Base-by-base conservation (phyloP, 2,888 invertebrate genomes). In the Automeris io region DNA sequence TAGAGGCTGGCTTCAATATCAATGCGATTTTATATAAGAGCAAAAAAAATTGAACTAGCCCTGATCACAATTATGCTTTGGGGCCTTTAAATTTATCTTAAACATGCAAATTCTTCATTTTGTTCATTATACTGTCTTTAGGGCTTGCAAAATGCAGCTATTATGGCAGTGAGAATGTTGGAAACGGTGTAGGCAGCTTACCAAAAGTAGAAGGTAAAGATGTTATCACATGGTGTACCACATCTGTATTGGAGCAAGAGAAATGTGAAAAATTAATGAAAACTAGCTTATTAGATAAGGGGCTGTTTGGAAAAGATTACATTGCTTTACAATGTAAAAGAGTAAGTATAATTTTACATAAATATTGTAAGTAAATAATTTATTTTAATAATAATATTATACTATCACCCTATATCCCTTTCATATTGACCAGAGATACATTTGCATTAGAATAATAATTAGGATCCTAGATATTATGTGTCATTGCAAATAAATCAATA, bases 181-280 rank as follows among this genome's bases (percentile, higher is more conserved):
- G 56, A 13, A 72, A 70, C 45, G 57, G 53, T 3, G 50, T 72
- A 18, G 43, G 50, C 2, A 52, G 50, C 22, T 40, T 51, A 2
- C 57, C 55, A 12, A 68, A 69, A 44, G 49, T 72, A 1, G 81
- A 81, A 49, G 80, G 80, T 0, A 59, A 68, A 35, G 78, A 83
- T 41, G 43, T 72, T 7, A 68, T 91, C 3, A 83, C 89, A 18
- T 98, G 97, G 97, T 98, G 98, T 70, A 95, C 96, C 0, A 91
- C 93, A 16, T 95, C 91, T 34, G 55, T 82, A 18, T 89, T 89
- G 6, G 98, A 97, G 64, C 92, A 92, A 54, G 87, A 88, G 39
- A 98, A 98, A 86, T 98, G 98, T 71, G 78, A 88, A 42, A 93
- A 92, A 48, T 90, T 97, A 47, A 88, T 92, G 0, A 88, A 79